Percentiles rank a stretch among this genome's conserved stretches.
These are phyloP conservation scores for Cacatua alba DNA, from an alignment of 2,113 vertebrate genomes.

Conservation along the genomic window DNA sequence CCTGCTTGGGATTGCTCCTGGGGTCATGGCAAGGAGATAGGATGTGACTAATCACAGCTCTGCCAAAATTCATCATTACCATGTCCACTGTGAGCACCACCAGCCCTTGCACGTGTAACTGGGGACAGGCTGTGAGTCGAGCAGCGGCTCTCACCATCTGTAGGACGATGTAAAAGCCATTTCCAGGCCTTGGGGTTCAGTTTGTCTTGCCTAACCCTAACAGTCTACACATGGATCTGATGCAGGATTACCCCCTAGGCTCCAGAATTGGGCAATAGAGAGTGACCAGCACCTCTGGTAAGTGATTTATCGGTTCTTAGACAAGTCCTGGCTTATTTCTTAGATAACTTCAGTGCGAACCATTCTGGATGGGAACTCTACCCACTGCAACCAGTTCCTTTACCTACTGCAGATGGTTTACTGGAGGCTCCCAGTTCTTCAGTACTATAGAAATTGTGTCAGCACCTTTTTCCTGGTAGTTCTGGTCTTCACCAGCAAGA, in stretches of 20 bases:
- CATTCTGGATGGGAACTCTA: not conserved
- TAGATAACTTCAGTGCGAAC: not conserved
- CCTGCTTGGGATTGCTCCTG: not conserved
- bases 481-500: not conserved
- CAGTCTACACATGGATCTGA: not conserved
- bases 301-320: not conserved
- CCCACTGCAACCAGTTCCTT: not conserved
- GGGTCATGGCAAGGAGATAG: not conserved
- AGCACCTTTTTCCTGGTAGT: not conserved
- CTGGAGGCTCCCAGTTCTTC: not conserved
- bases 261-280: not conserved
- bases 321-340: not conserved
- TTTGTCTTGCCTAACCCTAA: not conserved
- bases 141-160: not conserved
- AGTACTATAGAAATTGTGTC: not conserved
- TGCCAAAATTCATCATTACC: not conserved
- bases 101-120: no score
- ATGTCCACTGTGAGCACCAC: not conserved
- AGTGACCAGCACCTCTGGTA: not conserved
- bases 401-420: not conserved
- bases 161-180: not conserved
- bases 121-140: not conserved
- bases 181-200: not conserved
- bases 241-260: no score
- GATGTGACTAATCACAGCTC: not conserved